Evolutionary conservation across 1,140 invertebrate genomes (phyloP), one percentile per base, ranked within the genome.

Genomic region (Macrostomum lignano): DNA sequence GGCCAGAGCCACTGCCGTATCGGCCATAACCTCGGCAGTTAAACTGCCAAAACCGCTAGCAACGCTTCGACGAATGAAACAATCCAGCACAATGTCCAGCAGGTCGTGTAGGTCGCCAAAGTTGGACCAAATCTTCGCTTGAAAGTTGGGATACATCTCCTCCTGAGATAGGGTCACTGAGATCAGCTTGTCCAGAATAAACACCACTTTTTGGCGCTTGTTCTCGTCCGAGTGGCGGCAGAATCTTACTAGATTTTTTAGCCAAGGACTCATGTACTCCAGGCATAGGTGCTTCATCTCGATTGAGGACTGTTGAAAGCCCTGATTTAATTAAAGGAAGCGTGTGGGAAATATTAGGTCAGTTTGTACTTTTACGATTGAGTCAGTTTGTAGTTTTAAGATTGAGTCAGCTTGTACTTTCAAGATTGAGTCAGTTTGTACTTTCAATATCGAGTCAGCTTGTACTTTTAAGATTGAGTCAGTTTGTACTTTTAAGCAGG

Each of bases 211-310:
- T 46, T 86, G 81, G 3, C 79, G 64, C 43, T 86, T 84, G 19
- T 73, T 73, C 49, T 91, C 82, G 44, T 62, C 81, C 11, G 73
- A 70, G 7, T 78, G 75, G 46, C 84, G 86, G 52, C 78, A 82
- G 53, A 84, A 84, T 48, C 75, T 72, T 1, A 82, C 79, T 10
- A 91, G 64, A 61, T 94, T 93, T 7, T 79, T 74, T 7, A 94
- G 54, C 86, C 86, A 94, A 0, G 84, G 82, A 5, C 82, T 93
- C 73, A 93, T 93, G 49, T 94, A 94, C 51, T 93, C 82, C 17
- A 93, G 59, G 50, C 84, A 93, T 40, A 94, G 69, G 66, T 94
- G 84, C 48, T 94, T 94, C 42, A 93, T 55, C 54, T 93, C 84
- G 38, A 93, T 93, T 21, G 71, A 84, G 3, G 81, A 88, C 4